Base-by-base conservation (phyloP, 2,888 invertebrate genomes). In the Pyrocoelia pectoralis region DNA sequence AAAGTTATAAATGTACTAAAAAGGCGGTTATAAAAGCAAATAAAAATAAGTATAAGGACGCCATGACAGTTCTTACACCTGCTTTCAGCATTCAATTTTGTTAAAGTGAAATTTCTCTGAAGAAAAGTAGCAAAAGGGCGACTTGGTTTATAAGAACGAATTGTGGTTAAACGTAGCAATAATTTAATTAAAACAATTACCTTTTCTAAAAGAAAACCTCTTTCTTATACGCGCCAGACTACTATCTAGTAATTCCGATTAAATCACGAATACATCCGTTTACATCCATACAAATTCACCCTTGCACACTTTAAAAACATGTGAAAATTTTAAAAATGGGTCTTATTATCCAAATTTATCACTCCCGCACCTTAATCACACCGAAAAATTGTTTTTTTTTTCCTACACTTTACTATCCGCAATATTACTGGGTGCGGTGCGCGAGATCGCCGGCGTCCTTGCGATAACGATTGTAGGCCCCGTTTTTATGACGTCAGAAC, bases 241-340 rank as follows among this genome's bases (percentile, higher is more conserved):
- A 76, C 79, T 78, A 79, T 78, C 79, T 77, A 75, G 77, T 73
- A 72, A 73, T 74, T 73, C 71, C 69, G 55, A 64, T 73, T 72
- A 76, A 77, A 79, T 79, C 79, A 79, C 79, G 77, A 80, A 77
- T 77, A 78, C 79, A 77, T 77, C 73, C 76, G 77, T 74, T 75
- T 75, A 74, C 77, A 78, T 76, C 77, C 79, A 80, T 80, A 75
- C 78, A 79, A 79, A 76, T 76, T 73, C 73, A 73, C 74, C 73
- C 72, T 74, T 76, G 73, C 78, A 73, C 76, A 70, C 71, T 69
- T 72, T 73, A 75, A 75, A 73, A 73, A 78, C 80, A 80, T 81
- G 76, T 76, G 77, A 73, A 72, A 74, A 70, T 68, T 15, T 73
- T 75, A 70, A 68, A 67, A 66, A 68, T 58, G 68, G 71, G 70